These are phyloP conservation scores for Coregonus sp. DNA, from an alignment of 2,797 vertebrate species.

Conservation along the genomic window DNA sequence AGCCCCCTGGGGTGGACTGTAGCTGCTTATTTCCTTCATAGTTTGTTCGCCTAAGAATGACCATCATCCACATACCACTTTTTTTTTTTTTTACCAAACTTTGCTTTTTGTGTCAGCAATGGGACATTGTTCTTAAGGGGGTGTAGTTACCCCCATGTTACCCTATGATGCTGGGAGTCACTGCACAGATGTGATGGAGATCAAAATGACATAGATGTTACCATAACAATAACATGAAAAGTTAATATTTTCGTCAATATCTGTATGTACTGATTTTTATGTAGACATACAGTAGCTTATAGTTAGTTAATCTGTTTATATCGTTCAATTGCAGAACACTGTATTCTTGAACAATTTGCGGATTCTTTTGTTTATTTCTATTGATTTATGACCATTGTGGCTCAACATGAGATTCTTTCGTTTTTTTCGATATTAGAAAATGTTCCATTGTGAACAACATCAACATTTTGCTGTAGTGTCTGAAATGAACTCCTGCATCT, in stretches of 20 bases:
- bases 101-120: too few species aligned
- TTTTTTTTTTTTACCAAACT: too few species aligned
- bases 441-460: not conserved
- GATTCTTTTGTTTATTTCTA: not conserved
- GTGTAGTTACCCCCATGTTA: too few species aligned
- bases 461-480: not conserved
- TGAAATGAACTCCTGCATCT: not conserved
- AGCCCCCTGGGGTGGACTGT: too few species aligned
- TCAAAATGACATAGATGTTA: not conserved
- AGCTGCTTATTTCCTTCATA: not conserved
- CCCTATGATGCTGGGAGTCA: too few species aligned
- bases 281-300: not conserved
- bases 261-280: not conserved
- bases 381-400: not conserved
- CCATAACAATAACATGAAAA: not conserved
- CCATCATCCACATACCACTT: too few species aligned
- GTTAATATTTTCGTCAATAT: not conserved
- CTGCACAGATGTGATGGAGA: not conserved
- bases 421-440: not conserved
- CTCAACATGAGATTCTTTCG: not conserved
- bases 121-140: too few species aligned
- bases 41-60: too few species aligned
- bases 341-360: too few species aligned
- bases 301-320: not conserved
- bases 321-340: not conserved